These are phyloP conservation scores for Rissa tridactyla DNA, from an alignment of 2,113 vertebrate genomes.

Conservation along the genomic window DNA sequence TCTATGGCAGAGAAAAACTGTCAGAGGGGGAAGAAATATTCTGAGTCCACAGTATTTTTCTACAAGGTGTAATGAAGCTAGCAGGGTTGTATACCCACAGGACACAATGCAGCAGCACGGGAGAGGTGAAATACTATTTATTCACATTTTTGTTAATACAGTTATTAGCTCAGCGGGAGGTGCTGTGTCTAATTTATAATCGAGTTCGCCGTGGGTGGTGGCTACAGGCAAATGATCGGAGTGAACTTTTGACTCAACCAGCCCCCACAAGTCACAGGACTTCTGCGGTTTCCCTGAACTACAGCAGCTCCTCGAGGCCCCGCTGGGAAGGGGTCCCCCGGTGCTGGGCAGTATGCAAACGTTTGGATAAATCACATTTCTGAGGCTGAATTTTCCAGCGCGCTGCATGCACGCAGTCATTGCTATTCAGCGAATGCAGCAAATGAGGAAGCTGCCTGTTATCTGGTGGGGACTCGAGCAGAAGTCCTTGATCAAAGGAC, in stretches of 20 bases:
- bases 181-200: not conserved
- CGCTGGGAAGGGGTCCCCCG: rapidly evolving
- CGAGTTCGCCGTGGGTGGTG: not conserved
- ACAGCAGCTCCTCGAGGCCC: not conserved
- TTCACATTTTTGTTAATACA: not conserved
- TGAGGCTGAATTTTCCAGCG: not conserved
- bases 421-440: not conserved
- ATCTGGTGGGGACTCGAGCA: not conserved
- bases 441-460: not conserved
- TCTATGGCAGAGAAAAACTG: not conserved
- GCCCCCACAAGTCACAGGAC: rapidly evolving
- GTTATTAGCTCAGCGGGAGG: not conserved
- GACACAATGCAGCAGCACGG: not conserved
- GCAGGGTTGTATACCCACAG: not conserved
- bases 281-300: not conserved
- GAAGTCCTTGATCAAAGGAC: slow-evolving; percentile 42
- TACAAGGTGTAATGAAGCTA: not conserved
- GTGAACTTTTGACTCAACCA: not conserved
- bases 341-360: not conserved
- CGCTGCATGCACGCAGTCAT: not conserved
- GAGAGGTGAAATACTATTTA: not conserved
- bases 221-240: not conserved
- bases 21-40: not conserved
- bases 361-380: not conserved
- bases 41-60: not conserved